Percentiles rank a stretch among this genome's conserved stretches.
Conservation (phyloP, 2,113 vertebrate species). For the Andinoacara biseriatus region DNA sequence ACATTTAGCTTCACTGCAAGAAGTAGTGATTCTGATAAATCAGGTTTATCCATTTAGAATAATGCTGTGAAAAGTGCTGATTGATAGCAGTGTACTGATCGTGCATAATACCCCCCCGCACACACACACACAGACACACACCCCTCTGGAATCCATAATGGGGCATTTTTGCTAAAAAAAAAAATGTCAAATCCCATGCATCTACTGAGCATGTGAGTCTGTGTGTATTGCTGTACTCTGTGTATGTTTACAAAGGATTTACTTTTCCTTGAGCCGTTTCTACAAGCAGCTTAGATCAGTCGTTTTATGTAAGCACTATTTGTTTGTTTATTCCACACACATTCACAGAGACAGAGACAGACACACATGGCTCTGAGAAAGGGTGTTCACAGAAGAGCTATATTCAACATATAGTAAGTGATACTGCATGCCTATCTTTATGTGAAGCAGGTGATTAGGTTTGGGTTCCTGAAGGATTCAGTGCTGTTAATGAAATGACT, state of each 20-base stretch:
- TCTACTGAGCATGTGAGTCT: not conserved
- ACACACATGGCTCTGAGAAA: conserved; percentile 30
- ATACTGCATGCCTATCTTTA: conserved; percentile 38
- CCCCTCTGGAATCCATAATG: not conserved
- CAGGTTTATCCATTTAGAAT: not conserved
- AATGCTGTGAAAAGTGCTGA: not conserved
- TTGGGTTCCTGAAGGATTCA: conserved; percentile 11
- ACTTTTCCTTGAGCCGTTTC: conserved; percentile 23
- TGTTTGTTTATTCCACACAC: not conserved
- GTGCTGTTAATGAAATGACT: conserved; percentile 43
- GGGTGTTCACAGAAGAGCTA: conserved; percentile 58
- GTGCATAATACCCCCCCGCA: not conserved
- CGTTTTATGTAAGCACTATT: conserved; percentile 29
- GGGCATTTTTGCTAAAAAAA: conserved; percentile 15
- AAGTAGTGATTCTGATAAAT: not conserved
- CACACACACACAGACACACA: too few relatives aligned
- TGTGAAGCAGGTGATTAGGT: conserved; percentile 55
- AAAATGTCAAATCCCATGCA: conserved; percentile 7
- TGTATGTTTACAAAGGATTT: conserved; percentile 32
- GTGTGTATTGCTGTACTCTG: not conserved
- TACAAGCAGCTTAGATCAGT: conserved; percentile 48
- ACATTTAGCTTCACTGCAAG: not conserved
- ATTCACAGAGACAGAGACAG: not conserved
- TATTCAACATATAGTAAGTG: conserved; percentile 64
- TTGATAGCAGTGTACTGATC: not conserved